Evolutionary conservation across 2,113 vertebrate species (phyloP).

Genomic region (Nycticorax nycticorax): DNA sequence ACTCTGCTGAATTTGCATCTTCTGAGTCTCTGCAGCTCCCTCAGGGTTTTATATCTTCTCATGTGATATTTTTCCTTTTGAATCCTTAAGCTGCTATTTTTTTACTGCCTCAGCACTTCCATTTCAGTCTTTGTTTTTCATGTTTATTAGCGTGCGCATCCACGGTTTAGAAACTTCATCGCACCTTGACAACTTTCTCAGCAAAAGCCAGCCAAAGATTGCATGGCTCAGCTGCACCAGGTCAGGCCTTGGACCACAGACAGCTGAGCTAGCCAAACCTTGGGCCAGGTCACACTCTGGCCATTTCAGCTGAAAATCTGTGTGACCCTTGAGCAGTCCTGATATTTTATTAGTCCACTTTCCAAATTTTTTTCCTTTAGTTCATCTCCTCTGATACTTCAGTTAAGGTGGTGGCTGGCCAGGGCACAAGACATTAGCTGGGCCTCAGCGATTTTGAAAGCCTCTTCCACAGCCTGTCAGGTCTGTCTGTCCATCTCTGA

Average conservation of each 20-base stretch:
- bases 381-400: not conserved
- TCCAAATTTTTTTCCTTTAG: not conserved
- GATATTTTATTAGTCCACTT: not conserved
- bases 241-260: not conserved
- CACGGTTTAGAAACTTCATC: not conserved
- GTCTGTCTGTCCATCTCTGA: not conserved
- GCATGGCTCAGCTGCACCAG: not conserved
- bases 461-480: not conserved
- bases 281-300: not conserved
- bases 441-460: not conserved
- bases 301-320: not conserved
- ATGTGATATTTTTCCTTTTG: not conserved
- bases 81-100: not conserved
- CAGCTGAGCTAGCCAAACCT: not conserved
- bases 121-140: not conserved
- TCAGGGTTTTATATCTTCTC: not conserved
- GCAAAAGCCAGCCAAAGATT: not conserved
- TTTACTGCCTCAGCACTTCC: not conserved
- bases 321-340: not conserved
- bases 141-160: rapidly evolving
- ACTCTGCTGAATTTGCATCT: not conserved
- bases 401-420: not conserved
- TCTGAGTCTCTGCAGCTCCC: not conserved
- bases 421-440: not conserved
- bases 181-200: not conserved